phyloP scores from a whole-genome alignment of 2,888 invertebrate species.

The Oasisia sp. region DNA sequence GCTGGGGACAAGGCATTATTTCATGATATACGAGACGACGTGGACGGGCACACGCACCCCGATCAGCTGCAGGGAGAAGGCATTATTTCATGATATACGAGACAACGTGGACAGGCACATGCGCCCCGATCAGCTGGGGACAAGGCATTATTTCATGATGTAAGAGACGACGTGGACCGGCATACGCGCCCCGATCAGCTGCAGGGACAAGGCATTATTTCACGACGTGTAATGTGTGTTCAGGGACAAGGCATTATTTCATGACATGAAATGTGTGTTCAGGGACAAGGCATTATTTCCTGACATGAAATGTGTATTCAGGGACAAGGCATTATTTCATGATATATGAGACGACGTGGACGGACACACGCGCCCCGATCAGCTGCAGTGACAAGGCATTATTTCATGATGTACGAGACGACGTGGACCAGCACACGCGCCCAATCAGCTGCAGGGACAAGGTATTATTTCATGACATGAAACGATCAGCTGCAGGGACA shows the following conservation, averaged over 20 bases:
- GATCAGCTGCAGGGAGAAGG: conserved; percentile 35
- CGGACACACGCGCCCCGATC: conserved; percentile 49
- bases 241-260: conserved; percentile 17
- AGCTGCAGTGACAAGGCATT: conserved; percentile 33
- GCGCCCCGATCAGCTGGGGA: conserved; percentile 41
- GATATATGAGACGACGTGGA: conserved; percentile 62
- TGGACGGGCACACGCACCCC: conserved; percentile 56
- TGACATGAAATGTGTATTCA: no score
- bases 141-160: conserved; percentile 37
- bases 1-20: conserved; percentile 31
- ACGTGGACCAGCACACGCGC: conserved; percentile 58
- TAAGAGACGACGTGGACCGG: conserved; percentile 63
- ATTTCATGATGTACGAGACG: conserved; percentile 56
- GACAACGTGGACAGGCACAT: conserved; percentile 60
- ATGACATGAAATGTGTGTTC: conserved; percentile 56
- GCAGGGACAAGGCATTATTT: conserved; percentile 19
- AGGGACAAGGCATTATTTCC: conserved; percentile 21
- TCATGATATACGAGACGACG: conserved; percentile 57
- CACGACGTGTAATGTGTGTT: no score
- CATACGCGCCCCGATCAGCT: conserved; percentile 45
- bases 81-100: conserved; percentile 52
- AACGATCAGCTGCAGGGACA: no score
- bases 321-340: no score
- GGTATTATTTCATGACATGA: conserved; percentile 35
- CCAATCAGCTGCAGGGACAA: conserved; percentile 38